Evolutionary conservation across 2,113 vertebrate genomes (phyloP).

Genomic region (Otocyon megalotis): DNA sequence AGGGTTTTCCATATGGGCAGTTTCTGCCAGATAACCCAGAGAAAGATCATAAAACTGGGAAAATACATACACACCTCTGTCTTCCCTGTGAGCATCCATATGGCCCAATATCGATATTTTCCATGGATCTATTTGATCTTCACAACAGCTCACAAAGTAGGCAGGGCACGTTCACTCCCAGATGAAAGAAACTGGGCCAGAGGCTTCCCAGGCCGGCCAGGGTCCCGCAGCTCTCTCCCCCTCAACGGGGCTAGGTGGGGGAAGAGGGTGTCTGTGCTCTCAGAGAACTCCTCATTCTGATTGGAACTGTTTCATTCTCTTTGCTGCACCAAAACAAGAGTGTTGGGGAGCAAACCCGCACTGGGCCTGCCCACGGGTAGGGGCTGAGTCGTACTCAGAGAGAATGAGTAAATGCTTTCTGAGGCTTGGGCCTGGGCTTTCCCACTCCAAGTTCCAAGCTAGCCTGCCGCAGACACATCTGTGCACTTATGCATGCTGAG

Average conservation of each 20-base stretch:
- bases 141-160: no score
- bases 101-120: fast-evolving
- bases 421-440: not conserved
- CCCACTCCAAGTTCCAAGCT: not conserved
- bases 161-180: not conserved
- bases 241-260: not conserved
- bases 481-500: fast-evolving
- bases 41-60: not conserved
- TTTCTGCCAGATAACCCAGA: no score
- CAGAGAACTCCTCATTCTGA: not conserved
- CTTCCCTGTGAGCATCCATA: not conserved
- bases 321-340: not conserved
- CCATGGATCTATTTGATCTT: not conserved
- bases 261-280: no score
- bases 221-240: not conserved
- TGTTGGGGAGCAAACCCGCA: not conserved
- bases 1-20: not conserved
- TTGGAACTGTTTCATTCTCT: not conserved
- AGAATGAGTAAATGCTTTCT: not conserved
- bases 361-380: not conserved
- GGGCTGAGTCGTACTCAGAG: not conserved
- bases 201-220: fast-evolving
- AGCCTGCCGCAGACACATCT: not conserved
- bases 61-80: fast-evolving
- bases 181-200: not conserved